phyloP scores from a whole-genome alignment of 2,797 vertebrate genomes.

The Intellagama lesueurii region DNA sequence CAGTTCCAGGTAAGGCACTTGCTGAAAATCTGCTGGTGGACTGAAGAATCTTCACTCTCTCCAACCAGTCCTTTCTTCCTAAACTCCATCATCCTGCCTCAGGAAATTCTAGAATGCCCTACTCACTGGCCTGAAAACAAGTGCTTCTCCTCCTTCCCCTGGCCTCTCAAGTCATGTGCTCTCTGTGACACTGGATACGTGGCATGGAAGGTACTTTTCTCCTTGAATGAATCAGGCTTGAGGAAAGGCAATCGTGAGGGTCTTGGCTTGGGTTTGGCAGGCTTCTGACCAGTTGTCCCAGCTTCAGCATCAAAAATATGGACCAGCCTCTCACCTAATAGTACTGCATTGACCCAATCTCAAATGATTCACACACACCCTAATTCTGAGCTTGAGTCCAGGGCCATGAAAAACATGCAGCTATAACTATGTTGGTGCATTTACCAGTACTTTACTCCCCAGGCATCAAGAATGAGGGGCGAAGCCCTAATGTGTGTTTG shows the following conservation, averaged over 20 bases:
- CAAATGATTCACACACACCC: not conserved
- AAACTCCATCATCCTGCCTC: not conserved
- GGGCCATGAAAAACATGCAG: not conserved
- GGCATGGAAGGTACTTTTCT: not conserved
- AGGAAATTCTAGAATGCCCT: not conserved
- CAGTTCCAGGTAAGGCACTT: not conserved
- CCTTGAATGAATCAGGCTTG: not conserved
- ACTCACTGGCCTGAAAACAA: not conserved
- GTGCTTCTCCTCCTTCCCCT: not conserved
- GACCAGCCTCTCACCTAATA: not conserved
- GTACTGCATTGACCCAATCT: not conserved
- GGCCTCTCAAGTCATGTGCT: not conserved
- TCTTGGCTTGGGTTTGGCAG: not conserved
- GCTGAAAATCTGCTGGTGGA: not conserved
- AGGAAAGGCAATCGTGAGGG: not conserved
- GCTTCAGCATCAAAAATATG: not conserved
- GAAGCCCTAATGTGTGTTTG: not conserved
- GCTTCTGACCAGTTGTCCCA: not conserved
- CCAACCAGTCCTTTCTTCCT: not conserved
- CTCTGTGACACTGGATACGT: not conserved
- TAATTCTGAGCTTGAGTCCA: not conserved
- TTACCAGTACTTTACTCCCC: not conserved
- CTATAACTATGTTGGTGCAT: not conserved
- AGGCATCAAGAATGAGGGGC: not conserved
- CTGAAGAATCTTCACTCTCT: not conserved